Conservation (phyloP, 2,888 invertebrate species). For the Dexiosoma caninum region DNA sequence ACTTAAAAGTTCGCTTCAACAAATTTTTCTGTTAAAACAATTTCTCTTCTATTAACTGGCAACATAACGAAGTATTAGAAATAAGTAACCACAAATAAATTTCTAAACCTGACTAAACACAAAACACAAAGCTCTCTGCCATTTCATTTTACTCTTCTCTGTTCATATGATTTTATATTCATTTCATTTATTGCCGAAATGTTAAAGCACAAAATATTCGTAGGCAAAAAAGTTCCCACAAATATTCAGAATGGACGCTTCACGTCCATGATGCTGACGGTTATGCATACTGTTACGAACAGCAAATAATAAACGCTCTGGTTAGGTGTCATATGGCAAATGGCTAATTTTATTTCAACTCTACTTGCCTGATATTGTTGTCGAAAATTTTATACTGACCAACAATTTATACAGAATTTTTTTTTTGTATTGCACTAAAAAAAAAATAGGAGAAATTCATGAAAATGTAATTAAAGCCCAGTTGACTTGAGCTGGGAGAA, state of each 20-base stretch:
- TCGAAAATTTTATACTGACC: conserved; percentile 40
- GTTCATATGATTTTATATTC: conserved; percentile 10
- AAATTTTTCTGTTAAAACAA: conserved; percentile 37
- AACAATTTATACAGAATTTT: conserved; percentile 25
- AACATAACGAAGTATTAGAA: background rate
- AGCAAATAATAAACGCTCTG: conserved; percentile 51
- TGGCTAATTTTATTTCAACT: conserved; percentile 46
- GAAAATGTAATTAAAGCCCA: conserved; percentile 54
- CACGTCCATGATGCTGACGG: background rate
- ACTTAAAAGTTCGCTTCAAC: conserved; percentile 3
- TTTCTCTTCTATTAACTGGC: conserved; percentile 30
- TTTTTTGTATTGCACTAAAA: background rate
- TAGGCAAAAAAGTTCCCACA: conserved; percentile 13
- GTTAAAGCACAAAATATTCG: background rate
- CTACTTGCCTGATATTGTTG: conserved; percentile 20
- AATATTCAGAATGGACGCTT: background rate
- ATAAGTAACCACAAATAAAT: conserved; percentile 57
- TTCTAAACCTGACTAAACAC: conserved; percentile 51
- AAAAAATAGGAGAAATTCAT: conserved; percentile 23
- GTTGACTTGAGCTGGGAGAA: background rate
- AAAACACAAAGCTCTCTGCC: conserved; percentile 30
- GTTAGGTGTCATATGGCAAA: conserved; percentile 52
- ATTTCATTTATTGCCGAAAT: conserved; percentile 22
- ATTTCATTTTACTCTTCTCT: background rate
- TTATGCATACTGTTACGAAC: conserved; percentile 18